phyloP scores from a whole-genome alignment of 2,888 invertebrate species.

The Acanthacorydalis orientalis region DNA sequence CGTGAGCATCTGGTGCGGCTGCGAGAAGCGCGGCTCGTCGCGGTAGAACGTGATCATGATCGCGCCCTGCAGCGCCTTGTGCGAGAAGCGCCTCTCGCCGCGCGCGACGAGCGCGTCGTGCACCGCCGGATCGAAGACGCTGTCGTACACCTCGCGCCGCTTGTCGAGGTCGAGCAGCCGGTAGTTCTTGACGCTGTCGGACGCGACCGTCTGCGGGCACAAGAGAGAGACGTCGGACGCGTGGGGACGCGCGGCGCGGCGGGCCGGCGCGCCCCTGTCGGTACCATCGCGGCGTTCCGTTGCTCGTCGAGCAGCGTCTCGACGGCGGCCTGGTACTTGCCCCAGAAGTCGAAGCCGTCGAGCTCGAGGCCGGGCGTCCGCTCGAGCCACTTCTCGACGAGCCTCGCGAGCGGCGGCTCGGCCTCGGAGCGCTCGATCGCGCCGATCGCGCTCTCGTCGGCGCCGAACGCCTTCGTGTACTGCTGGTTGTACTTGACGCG shows the following conservation, averaged over 20 bases:
- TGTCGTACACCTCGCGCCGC: slow-evolving; percentile 68
- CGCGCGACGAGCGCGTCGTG: slow-evolving; percentile 72
- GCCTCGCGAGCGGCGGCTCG: slow-evolving; percentile 67
- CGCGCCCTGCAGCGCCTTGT: slow-evolving; percentile 88
- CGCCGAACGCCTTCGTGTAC: slow-evolving; percentile 73
- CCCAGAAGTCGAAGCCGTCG: slow-evolving; percentile 86
- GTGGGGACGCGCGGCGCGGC: neutral
- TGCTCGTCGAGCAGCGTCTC: slow-evolving; percentile 53
- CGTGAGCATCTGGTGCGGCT: slow-evolving; percentile 89
- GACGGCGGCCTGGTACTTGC: slow-evolving; percentile 65
- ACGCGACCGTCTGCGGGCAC: slow-evolving; percentile 35
- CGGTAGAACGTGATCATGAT: slow-evolving; percentile 96
- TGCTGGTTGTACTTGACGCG: slow-evolving; percentile 88
- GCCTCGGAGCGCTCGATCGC: slow-evolving; percentile 51
- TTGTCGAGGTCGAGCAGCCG: slow-evolving; percentile 60
- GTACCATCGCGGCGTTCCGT: slow-evolving; percentile 43
- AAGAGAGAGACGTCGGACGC: neutral
- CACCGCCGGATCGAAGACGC: slow-evolving; percentile 70
- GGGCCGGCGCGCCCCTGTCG: neutral
- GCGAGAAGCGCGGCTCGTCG: slow-evolving; percentile 93
- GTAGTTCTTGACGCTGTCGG: slow-evolving; percentile 44
- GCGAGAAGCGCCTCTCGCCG: slow-evolving; percentile 77
- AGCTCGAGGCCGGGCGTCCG: slow-evolving; percentile 82
- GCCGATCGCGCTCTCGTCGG: slow-evolving; percentile 39
- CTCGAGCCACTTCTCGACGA: slow-evolving; percentile 88